Percentiles rank a stretch among this genome's conserved stretches.
phyloP scores from a whole-genome alignment of 1,140 invertebrate genomes.

The Drosophila nigrodunni region DNA sequence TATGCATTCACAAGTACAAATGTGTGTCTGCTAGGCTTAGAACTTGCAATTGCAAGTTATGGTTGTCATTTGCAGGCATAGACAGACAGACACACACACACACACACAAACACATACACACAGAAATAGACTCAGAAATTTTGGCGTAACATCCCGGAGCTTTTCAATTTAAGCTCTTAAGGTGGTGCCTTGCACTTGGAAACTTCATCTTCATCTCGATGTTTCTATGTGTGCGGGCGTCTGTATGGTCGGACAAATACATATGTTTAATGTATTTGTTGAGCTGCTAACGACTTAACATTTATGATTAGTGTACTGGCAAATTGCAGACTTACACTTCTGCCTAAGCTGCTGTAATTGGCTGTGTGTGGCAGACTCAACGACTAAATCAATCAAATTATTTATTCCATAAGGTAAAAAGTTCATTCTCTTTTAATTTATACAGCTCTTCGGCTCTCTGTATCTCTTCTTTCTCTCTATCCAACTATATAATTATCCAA shows the following conservation, averaged over 20 bases:
- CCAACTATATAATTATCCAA: too few species aligned
- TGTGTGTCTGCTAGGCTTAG: conserved; percentile 48
- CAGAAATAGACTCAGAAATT: conserved; percentile 18
- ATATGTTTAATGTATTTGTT: conserved; percentile 46
- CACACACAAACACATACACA: not conserved
- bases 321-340: conserved; percentile 45
- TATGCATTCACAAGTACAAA: conserved; percentile 50
- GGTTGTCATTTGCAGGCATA: conserved; percentile 44
- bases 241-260: not conserved
- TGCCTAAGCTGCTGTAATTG: conserved; percentile 60
- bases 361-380: conserved; percentile 21
- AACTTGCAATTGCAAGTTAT: conserved; percentile 67
- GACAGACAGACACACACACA: conserved; percentile 26
- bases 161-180: conserved; percentile 65
- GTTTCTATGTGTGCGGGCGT: not conserved
- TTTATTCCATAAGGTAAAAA: not conserved
- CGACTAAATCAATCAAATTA: conserved; percentile 50
- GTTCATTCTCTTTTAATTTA: not conserved
- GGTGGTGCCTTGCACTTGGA: conserved; percentile 20
- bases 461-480: too few species aligned
- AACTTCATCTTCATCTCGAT: not conserved
- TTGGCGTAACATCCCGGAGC: conserved; percentile 53
- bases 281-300: conserved; percentile 46
- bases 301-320: conserved; percentile 62
- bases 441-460: not conserved